A percentile compares a stretch with the other conserved stretches of the same genome.
Conservation (phyloP, 2,113 vertebrate species). For the Stegastes partitus region DNA sequence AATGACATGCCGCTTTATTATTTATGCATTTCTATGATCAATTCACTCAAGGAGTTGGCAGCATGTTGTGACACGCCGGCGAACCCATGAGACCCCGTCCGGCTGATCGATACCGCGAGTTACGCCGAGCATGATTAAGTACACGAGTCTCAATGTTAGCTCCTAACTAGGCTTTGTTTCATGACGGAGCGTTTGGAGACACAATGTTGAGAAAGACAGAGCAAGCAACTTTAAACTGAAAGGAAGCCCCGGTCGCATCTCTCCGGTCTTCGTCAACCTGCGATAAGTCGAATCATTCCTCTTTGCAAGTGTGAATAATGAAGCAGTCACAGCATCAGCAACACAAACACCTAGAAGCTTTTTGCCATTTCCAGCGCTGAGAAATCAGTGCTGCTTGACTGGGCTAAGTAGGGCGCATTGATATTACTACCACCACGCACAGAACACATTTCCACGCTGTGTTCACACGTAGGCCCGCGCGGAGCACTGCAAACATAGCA, state of each 20-base stretch:
- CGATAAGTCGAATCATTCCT: conserved; percentile 6
- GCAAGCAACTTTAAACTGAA: neutral
- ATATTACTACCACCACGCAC: conserved; percentile 16
- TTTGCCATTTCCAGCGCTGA: conserved; percentile 6
- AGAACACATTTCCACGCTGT: neutral
- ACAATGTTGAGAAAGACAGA: neutral
- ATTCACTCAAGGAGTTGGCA: conserved; percentile 44
- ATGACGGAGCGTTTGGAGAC: neutral
- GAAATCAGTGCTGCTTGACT: conserved; percentile 41
- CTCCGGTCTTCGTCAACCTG: neutral
- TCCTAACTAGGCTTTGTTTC: conserved; percentile 23
- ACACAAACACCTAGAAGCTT: conserved; percentile 18
- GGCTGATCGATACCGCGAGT: conserved; percentile 51
- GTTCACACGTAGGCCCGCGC: neutral
- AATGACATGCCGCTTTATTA: conserved; percentile 79
- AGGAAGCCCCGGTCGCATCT: neutral
- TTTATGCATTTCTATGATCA: conserved; percentile 82
- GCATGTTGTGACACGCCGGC: conserved; percentile 11
- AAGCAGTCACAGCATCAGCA: conserved; percentile 14
- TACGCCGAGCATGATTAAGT: conserved; percentile 32
- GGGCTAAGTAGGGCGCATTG: neutral
- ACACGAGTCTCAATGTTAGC: conserved; percentile 2
- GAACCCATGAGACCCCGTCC: conserved; percentile 14
- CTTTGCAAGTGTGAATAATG: conserved; percentile 15
- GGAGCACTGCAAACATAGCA: neutral